Evolutionary conservation across 2,797 vertebrate species (phyloP), one percentile per base, ranked within the genome.

Genomic region (Onychomys torridus): DNA sequence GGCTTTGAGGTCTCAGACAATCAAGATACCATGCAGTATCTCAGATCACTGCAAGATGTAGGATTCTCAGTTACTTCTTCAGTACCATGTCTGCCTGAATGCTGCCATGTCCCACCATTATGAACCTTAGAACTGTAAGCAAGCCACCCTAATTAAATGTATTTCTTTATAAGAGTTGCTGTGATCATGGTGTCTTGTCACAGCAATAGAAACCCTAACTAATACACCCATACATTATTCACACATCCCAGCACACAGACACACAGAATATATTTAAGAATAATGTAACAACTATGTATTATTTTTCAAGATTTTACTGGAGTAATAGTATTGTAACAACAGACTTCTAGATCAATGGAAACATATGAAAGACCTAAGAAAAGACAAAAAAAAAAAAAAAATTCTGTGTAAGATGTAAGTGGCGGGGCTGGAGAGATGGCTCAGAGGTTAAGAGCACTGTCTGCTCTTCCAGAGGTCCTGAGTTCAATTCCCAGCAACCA

Each of bases 351-450:
- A 87, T 61, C 34, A 95, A 59, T 79, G 49, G 40, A 75, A 90
- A 91, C 79, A 94, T 43, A 94, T 49, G 11, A 94, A 93, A 88
- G 10, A n/a, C 2, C 21, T 34, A 43, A 49, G 90, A 95, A 94
- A 57, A 79, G 37, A 90, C 16, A n/a, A n/a, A n/a, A n/a, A n/a
- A n/a, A n/a, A n/a, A n/a, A 11, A 34, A 67, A 91, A 27, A 89
- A 78, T 88, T 84, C 32, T 95, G 27, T 32, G 34, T 55, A 77
- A 89, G 16, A 77, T 57, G 13, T 52, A 81, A 85, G 32, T n/a
- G 52, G 21, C n/a, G n/a, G n/a, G n/a, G n/a, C n/a, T n/a, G n/a
- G n/a, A n/a, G n/a, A n/a, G n/a, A n/a, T n/a, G n/a, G n/a, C n/a
- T n/a, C n/a, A n/a, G n/a, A n/a, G n/a, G n/a, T n/a, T n/a, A n/a